Evolutionary conservation across 2,113 vertebrate genomes (phyloP).

Genomic region (Neopipo cinnamomea): DNA sequence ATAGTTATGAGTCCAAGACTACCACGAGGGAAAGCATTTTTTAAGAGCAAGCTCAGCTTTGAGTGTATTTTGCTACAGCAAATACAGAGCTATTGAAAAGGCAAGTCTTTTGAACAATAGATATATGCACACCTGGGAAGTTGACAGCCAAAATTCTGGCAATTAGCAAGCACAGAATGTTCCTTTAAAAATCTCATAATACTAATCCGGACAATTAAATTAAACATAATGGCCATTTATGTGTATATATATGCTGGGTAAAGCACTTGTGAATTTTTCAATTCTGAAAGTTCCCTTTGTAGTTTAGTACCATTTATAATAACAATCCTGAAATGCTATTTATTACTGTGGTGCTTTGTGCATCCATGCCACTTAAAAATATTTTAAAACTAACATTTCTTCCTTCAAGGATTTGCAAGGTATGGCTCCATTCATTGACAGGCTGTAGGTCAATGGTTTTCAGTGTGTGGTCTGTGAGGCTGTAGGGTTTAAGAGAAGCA

Average conservation of each 20-base stretch:
- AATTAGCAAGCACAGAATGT: background rate
- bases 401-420: background rate
- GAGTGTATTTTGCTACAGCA: background rate
- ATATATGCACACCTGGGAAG: background rate
- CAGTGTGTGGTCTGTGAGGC: background rate
- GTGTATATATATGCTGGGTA: background rate
- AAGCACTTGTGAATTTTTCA: background rate
- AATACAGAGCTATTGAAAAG: background rate
- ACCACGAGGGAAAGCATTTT: background rate
- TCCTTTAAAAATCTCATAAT: background rate
- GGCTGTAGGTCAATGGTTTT: background rate
- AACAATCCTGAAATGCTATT: background rate
- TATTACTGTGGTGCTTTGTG: background rate
- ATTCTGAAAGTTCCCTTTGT: background rate
- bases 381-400: background rate
- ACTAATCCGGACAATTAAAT: background rate
- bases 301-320: background rate
- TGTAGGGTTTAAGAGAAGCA: background rate
- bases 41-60: background rate
- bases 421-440: background rate
- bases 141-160: background rate
- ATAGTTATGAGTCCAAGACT: background rate
- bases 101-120: background rate
- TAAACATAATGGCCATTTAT: background rate
- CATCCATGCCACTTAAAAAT: background rate